Evolutionary conservation across 2,113 vertebrate genomes (phyloP).

Genomic region (Pseudolaguvia tuberculata): DNA sequence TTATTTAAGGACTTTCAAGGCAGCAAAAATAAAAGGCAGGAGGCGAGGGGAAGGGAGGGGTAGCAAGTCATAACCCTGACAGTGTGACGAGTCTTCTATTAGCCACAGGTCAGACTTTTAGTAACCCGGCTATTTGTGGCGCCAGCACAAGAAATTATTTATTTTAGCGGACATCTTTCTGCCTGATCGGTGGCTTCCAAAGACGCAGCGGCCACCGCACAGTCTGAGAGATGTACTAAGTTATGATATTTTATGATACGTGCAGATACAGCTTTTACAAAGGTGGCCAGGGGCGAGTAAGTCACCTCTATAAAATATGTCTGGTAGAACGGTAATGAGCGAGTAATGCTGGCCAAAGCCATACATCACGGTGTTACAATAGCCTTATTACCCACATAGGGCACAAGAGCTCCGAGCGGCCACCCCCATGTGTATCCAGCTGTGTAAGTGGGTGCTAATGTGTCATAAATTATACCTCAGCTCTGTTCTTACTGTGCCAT

Average conservation of each 20-base stretch:
- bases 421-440: slow-evolving; percentile 27
- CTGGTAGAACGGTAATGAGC: slow-evolving; percentile 33
- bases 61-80: slow-evolving; percentile 24
- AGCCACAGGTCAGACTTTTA: slow-evolving; percentile 39
- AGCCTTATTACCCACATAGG: slow-evolving; percentile 38
- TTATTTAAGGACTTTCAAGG: not conserved
- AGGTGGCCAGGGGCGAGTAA: slow-evolving; percentile 8
- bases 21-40: not conserved
- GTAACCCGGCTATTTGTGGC: slow-evolving; percentile 34
- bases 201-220: slow-evolving; percentile 1
- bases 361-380: slow-evolving; percentile 32
- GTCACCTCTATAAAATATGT: slow-evolving; percentile 40
- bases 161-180: slow-evolving; percentile 34
- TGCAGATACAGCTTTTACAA: not conserved
- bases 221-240: not conserved
- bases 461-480: slow-evolving; percentile 29
- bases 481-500: slow-evolving; percentile 3
- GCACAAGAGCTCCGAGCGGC: slow-evolving; percentile 24
- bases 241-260: slow-evolving; percentile 43
- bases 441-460: slow-evolving; percentile 34
- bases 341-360: slow-evolving; percentile 23
- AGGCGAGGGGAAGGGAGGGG: not conserved
- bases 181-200: slow-evolving; percentile 24
- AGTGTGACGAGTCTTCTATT: slow-evolving; percentile 41
- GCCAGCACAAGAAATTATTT: slow-evolving; percentile 36